These are phyloP conservation scores for Drosophila conformis DNA, from an alignment of 2,888 invertebrate species.

Conservation along the genomic window DNA sequence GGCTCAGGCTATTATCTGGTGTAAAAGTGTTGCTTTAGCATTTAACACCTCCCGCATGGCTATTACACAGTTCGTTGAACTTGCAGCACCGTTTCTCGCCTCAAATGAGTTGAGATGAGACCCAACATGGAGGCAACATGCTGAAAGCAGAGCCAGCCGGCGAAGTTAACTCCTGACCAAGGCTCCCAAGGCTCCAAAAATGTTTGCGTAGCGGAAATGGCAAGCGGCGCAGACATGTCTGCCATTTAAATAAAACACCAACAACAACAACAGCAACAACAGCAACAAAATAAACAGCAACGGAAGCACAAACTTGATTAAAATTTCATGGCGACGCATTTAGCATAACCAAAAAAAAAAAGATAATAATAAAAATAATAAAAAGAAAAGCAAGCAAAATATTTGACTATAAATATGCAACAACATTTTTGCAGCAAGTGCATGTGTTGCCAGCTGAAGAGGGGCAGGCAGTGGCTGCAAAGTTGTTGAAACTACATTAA, in stretches of 20 bases:
- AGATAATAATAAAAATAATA: neutral
- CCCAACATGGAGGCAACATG: neutral
- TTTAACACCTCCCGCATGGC: neutral
- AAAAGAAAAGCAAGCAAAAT: slow-evolving; percentile 9
- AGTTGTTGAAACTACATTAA: slow-evolving; percentile 66
- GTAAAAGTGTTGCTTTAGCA: slow-evolving; percentile 2
- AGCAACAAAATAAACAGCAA: slow-evolving; percentile 22
- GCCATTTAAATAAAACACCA: slow-evolving; percentile 52
- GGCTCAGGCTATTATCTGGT: neutral
- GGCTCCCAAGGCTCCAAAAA: slow-evolving; percentile 31
- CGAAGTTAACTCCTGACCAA: slow-evolving; percentile 17
- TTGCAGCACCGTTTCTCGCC: slow-evolving; percentile 5
- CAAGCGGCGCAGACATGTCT: slow-evolving; percentile 75
- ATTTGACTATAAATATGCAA: slow-evolving; percentile 41
- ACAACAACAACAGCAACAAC: slow-evolving; percentile 23
- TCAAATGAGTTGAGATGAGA: neutral
- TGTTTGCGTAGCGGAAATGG: slow-evolving; percentile 62
- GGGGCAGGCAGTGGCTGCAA: slow-evolving; percentile 14
- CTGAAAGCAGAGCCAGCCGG: slow-evolving; percentile 1
- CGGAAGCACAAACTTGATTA: slow-evolving; percentile 74
- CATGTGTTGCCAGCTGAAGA: slow-evolving; percentile 18
- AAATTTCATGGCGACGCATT: slow-evolving; percentile 78
- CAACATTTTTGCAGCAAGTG: slow-evolving; percentile 35
- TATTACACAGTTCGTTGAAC: slow-evolving; percentile 38
- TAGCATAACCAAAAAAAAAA: slow-evolving; percentile 33